A percentile compares a stretch with the other conserved stretches of the same genome.
Evolutionary conservation across 2,888 invertebrate genomes (phyloP).

Genomic region (Kryphioiulus occultus): DNA sequence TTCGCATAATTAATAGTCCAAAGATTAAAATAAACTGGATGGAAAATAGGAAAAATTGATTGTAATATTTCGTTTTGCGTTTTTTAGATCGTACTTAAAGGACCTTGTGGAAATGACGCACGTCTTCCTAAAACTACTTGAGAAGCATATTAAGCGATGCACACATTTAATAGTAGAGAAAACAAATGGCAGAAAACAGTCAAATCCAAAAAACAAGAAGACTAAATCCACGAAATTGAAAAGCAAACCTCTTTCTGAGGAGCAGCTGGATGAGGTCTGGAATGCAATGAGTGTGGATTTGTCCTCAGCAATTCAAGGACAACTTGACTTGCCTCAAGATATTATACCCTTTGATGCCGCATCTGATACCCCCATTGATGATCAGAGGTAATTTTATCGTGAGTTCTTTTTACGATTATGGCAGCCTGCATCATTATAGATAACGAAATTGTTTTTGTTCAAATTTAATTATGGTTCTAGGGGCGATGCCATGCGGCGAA

Average conservation of each 20-base stretch:
- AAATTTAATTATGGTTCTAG: constrained; percentile 66
- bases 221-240: constrained; percentile 56
- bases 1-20: too few species aligned
- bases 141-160: constrained; percentile 69
- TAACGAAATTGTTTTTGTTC: constrained; percentile 57
- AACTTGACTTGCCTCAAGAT: constrained; percentile 66
- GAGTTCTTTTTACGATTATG: constrained; percentile 45
- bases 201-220: constrained; percentile 67
- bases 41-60: too few species aligned
- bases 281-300: constrained; percentile 62
- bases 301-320: constrained; percentile 62
- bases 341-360: constrained; percentile 84
- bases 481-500: constrained; percentile 83
- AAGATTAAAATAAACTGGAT: too few species aligned
- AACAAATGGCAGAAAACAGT: constrained; percentile 56
- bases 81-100: constrained; percentile 75
- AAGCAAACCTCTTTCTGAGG: constrained; percentile 55
- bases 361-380: constrained; percentile 81
- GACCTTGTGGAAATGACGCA: constrained; percentile 91
- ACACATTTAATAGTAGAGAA: constrained; percentile 72
- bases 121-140: constrained; percentile 89
- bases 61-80: background rate
- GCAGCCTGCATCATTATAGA: constrained; percentile 53
- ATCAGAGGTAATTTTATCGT: constrained; percentile 77
- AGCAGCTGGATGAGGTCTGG: constrained; percentile 63